Conservation (phyloP, 2,888 invertebrate genomes). For the Drosophila ochracea region DNA sequence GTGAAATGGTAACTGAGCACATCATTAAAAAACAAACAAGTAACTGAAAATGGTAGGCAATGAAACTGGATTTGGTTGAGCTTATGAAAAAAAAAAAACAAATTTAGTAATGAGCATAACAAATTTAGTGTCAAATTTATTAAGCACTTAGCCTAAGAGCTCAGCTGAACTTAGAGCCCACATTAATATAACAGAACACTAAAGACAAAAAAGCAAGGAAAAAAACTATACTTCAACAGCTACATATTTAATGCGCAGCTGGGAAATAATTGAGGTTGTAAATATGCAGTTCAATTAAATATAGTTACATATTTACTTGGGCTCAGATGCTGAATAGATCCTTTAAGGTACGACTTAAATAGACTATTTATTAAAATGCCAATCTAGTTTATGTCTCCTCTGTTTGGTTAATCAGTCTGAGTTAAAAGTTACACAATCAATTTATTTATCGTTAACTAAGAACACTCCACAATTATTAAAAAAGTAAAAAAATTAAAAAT, state of each 20-base stretch:
- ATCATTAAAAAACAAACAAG: slow-evolving; percentile 23
- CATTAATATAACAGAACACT: neutral
- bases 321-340: neutral
- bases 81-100: neutral
- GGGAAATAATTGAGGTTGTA: neutral
- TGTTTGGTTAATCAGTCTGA: neutral
- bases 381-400: neutral
- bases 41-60: slow-evolving; percentile 17
- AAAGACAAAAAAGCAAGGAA: neutral
- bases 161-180: neutral
- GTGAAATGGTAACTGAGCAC: slow-evolving; percentile 18
- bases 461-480: neutral
- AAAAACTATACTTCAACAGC: neutral
- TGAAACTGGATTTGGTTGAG: slow-evolving; percentile 13
- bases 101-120: neutral
- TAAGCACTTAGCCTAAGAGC: neutral
- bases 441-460: neutral
- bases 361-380: neutral
- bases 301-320: neutral
- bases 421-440: neutral
- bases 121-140: slow-evolving; percentile 8
- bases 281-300: neutral
- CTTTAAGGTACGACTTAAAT: neutral
- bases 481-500: neutral
- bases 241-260: neutral